Conservation (phyloP, 2,888 invertebrate species). For the Alcis repandata region DNA sequence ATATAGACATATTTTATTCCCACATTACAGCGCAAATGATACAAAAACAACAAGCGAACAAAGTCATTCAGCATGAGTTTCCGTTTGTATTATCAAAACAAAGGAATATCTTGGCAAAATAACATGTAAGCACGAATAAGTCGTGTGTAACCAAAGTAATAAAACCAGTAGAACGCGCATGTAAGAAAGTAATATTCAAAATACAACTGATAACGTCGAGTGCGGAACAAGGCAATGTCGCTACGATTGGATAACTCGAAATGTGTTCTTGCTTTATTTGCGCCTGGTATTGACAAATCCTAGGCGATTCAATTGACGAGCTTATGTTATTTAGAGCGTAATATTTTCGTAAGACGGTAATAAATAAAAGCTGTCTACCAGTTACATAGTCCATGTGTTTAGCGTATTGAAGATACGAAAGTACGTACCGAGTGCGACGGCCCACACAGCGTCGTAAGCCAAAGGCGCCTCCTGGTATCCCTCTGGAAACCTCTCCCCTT, state of each 20-base stretch:
- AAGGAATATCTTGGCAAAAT: slow-evolving; percentile 31
- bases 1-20: background rate
- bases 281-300: no score
- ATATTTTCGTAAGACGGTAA: no score
- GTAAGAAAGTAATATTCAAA: no score
- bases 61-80: slow-evolving; percentile 17
- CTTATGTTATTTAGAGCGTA: no score
- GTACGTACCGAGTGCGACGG: slow-evolving; percentile 94
- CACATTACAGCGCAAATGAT: slow-evolving; percentile 14
- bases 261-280: no score
- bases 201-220: no score
- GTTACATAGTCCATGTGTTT: no score
- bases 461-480: slow-evolving; percentile 99
- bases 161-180: no score
- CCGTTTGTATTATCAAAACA: slow-evolving; percentile 21
- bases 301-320: no score
- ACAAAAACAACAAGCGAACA: slow-evolving; percentile 26
- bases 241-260: no score
- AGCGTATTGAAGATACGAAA: slow-evolving; percentile 17
- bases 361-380: no score
- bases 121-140: slow-evolving; percentile 34
- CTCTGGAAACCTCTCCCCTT: slow-evolving; percentile 94
- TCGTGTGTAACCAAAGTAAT: slow-evolving; percentile 12
- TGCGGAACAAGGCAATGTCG: no score
- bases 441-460: slow-evolving; percentile 99